phyloP scores from a whole-genome alignment of 2,113 vertebrate genomes.

The Esox niger region DNA sequence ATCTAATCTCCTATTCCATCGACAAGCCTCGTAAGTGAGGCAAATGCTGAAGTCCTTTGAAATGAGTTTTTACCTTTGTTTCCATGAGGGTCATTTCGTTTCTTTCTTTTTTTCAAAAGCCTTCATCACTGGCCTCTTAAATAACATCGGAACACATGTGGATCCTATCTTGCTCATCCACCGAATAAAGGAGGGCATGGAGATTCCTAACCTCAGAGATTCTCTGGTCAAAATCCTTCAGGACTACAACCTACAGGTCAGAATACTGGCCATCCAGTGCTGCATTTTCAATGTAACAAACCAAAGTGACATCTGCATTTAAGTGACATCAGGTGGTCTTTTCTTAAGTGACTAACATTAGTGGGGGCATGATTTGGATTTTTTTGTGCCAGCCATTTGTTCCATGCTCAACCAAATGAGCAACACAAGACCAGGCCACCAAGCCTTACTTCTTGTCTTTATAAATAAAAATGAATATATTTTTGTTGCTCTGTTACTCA shows the following conservation, averaged over 20 bases:
- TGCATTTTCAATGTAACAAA: background rate
- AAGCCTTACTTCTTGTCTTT: background rate
- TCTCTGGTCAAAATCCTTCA: constrained; percentile 97
- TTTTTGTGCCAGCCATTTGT: too few relatives aligned
- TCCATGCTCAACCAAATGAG: too few relatives aligned
- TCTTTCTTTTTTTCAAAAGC: constrained; percentile 65
- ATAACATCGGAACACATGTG: constrained; percentile 97
- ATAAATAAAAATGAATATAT: too few relatives aligned
- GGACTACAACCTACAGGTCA: constrained; percentile 96
- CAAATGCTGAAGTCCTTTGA: background rate
- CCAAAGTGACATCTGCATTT: too few relatives aligned
- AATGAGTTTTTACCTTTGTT: too few relatives aligned
- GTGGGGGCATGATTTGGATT: too few relatives aligned
- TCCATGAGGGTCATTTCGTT: background rate
- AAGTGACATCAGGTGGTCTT: too few relatives aligned
- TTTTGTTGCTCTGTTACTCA: constrained; percentile 45
- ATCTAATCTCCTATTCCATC: constrained; percentile 96
- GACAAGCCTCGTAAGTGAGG: constrained; percentile 90
- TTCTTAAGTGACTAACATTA: too few relatives aligned
- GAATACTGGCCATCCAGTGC: background rate
- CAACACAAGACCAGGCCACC: too few relatives aligned
- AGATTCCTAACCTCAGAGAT: constrained; percentile 96
- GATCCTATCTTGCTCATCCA: constrained; percentile 96
- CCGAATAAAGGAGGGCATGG: constrained; percentile 98
- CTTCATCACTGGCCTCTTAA: constrained; percentile 96